A percentile compares a stretch with the other conserved stretches of the same genome.
Evolutionary conservation across 1,140 invertebrate species (phyloP).

Genomic region (Holotrichia oblita): DNA sequence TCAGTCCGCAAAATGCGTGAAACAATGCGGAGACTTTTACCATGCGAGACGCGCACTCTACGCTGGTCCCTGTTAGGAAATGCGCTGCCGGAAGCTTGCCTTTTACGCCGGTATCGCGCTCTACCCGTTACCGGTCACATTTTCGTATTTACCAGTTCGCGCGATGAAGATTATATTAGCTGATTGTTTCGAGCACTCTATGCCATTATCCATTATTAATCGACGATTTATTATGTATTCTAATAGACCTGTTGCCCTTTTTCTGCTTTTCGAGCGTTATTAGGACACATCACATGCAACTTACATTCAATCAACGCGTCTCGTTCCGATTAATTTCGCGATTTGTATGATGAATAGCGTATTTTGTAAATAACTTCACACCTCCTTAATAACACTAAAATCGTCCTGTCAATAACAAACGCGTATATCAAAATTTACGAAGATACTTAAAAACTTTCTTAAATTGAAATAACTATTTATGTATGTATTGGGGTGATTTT

Average conservation of each 20-base stretch:
- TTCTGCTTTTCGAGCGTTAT: slow-evolving; percentile 12
- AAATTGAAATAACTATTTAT: too few relatives aligned
- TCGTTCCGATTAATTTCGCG: neutral
- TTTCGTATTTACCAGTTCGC: slow-evolving; percentile 30
- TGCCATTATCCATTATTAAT: slow-evolving; percentile 18
- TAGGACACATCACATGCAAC: slow-evolving; percentile 22
- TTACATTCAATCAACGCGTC: slow-evolving; percentile 5
- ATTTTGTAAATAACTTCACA: slow-evolving; percentile 1
- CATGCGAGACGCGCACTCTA: neutral
- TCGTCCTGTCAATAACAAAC: neutral
- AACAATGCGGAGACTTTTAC: slow-evolving; percentile 18
- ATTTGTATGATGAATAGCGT: slow-evolving; percentile 1
- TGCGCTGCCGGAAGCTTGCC: slow-evolving; percentile 17
- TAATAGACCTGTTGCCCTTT: slow-evolving; percentile 21
- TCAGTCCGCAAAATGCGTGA: slow-evolving; percentile 6
- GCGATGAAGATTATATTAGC: slow-evolving; percentile 9
- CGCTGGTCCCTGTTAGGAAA: slow-evolving; percentile 21
- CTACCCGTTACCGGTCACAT: slow-evolving; percentile 23
- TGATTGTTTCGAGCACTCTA: neutral
- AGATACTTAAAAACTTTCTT: too few relatives aligned
- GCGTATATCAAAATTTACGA: neutral
- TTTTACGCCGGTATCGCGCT: slow-evolving; percentile 4
- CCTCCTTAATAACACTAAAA: neutral
- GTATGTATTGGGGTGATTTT: too few relatives aligned
- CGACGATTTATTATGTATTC: slow-evolving; percentile 20